Conservation (phyloP, 2,113 vertebrate genomes). For the Craseonycteris thonglongyai region DNA sequence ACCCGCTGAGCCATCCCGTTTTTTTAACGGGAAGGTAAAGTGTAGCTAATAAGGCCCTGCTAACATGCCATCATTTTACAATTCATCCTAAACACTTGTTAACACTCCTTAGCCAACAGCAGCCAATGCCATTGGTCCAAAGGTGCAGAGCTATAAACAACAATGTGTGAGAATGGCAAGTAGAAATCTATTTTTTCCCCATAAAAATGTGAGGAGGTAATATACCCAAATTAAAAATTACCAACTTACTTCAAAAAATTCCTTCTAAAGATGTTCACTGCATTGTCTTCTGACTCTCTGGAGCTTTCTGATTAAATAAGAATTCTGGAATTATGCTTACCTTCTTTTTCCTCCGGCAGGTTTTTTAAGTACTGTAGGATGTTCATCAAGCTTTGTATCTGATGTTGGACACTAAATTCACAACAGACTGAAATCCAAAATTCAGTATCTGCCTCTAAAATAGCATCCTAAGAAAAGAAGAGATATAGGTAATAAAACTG, state of each 20-base stretch:
- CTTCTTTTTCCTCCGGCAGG: slow-evolving; percentile 91
- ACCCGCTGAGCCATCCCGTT: too few relatives aligned
- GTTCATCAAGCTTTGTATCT: slow-evolving; percentile 85
- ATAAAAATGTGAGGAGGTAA: background rate
- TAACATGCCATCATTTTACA: too few relatives aligned
- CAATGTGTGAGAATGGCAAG: background rate
- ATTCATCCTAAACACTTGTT: too few relatives aligned
- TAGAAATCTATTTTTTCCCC: background rate
- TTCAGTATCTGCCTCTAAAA: slow-evolving; percentile 88
- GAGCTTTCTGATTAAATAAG: background rate
- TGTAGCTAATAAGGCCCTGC: background rate
- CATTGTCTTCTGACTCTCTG: background rate
- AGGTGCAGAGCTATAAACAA: background rate
- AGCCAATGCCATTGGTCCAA: rapidly evolving
- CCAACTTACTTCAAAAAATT: background rate
- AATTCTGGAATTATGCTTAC: slow-evolving; percentile 65
- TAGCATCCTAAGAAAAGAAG: slow-evolving; percentile 81
- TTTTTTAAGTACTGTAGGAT: slow-evolving; percentile 88
- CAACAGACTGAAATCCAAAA: slow-evolving; percentile 94
- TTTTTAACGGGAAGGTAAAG: background rate
- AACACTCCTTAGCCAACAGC: background rate
- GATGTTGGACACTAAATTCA: slow-evolving; percentile 84
- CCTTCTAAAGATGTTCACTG: background rate
- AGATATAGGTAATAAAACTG: background rate
- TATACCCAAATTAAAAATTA: background rate